phyloP scores from a whole-genome alignment of 2,888 invertebrate genomes.

The Diplolepis rosae region DNA sequence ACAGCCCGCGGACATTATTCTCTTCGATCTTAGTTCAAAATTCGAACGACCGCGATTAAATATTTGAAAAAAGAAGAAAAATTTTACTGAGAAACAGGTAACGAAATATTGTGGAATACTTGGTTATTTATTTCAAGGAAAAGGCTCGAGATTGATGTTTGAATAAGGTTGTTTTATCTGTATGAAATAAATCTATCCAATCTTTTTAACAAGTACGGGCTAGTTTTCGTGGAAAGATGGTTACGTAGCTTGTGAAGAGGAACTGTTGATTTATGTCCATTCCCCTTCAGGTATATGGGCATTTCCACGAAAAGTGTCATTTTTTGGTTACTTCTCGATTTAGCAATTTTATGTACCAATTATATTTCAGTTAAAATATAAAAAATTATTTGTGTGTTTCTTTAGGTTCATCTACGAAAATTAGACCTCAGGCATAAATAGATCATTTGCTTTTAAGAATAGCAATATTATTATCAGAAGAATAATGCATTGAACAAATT shows the following conservation, averaged over 20 bases:
- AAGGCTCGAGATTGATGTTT: neutral
- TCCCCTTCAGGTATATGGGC: constrained; percentile 5
- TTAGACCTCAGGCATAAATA: too few species aligned
- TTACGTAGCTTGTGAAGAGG: neutral
- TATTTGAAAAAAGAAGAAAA: neutral
- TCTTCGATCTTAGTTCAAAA: constrained; percentile 38
- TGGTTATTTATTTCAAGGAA: neutral
- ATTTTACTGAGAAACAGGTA: neutral
- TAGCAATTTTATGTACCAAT: too few species aligned
- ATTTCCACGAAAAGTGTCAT: too few species aligned
- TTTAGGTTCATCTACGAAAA: too few species aligned
- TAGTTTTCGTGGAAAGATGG: constrained; percentile 3
- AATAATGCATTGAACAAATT: too few species aligned
- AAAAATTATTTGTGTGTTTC: too few species aligned
- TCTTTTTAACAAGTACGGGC: neutral
- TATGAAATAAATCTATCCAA: constrained; percentile 3
- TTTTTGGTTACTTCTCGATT: too few species aligned
- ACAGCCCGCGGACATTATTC: constrained; percentile 46
- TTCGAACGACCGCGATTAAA: neutral
- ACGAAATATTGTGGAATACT: neutral
- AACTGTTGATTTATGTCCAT: constrained; percentile 20
- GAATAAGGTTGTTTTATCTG: constrained; percentile 16
- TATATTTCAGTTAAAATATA: too few species aligned
- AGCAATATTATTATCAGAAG: too few species aligned
- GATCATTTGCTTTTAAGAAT: too few species aligned